A percentile compares a stretch with the other conserved stretches of the same genome.
These are phyloP conservation scores for Papilio helenus DNA, from an alignment of 1,140 invertebrate genomes.

Conservation along the genomic window DNA sequence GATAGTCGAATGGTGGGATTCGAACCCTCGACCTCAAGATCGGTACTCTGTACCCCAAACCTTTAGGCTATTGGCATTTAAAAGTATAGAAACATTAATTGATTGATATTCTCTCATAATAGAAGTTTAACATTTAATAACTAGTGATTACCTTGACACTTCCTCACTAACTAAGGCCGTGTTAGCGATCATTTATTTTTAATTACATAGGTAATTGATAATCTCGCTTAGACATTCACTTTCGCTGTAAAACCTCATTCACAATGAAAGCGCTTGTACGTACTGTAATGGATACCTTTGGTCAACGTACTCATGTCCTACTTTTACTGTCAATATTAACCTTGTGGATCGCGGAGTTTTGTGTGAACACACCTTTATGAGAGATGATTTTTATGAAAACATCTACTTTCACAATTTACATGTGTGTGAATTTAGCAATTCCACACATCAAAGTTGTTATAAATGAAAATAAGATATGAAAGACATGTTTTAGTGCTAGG, in stretches of 20 bases:
- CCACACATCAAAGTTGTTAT: too few species aligned
- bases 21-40: too few species aligned
- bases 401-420: not conserved
- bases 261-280: constrained; percentile 17
- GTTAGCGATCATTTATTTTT: not conserved
- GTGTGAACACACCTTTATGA: not conserved
- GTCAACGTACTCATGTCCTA: not conserved
- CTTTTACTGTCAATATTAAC: constrained; percentile 15
- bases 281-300: not conserved
- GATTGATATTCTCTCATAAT: not conserved
- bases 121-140: constrained; percentile 8
- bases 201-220: constrained; percentile 26
- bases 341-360: not conserved
- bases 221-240: constrained; percentile 17
- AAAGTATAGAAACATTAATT: not conserved
- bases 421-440: too few species aligned
- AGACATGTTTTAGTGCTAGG: not conserved
- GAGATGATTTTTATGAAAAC: not conserved
- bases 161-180: constrained; percentile 24
- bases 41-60: too few species aligned
- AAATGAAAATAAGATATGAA: not conserved
- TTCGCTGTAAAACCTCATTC: constrained; percentile 12
- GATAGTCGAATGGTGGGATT: too few species aligned
- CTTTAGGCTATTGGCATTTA: too few species aligned
- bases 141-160: constrained; percentile 37